Evolutionary conservation across 2,888 invertebrate species (phyloP), one percentile per base, ranked within the genome.

Genomic region (Andrena dorsata): DNA sequence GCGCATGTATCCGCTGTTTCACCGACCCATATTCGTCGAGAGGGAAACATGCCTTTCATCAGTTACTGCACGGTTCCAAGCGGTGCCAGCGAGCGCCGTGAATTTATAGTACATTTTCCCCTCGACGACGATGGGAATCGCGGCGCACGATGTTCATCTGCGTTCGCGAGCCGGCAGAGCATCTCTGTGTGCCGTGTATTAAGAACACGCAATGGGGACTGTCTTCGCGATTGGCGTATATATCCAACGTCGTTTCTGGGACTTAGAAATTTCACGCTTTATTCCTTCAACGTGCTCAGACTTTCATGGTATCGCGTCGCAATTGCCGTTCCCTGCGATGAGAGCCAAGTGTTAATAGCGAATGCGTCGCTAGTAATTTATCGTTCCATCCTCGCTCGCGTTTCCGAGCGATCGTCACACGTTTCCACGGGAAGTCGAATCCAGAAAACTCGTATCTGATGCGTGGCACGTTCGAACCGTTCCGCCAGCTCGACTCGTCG

Each of bases 151-250:
- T 83, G 76, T 76, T 75, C 80, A 72, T 78, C 76, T 76, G 76
- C 82, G 85, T 85, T 83, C 74, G 82, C 73, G 73, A 86, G 81
- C 82, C 83, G 74, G 63, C 80, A 74, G 63, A 81, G 82, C 68
- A 81, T 81, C 79, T 49, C 75, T 78, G 78, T 73, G 71, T 68
- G 64, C 68, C 75, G 28, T 58, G 63, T 79, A 80, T 60, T 53
- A 61, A 66, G 70, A 61, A 78, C 69, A 58, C n/a, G 16, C 20
- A 28, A 28, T 20, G 70, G 47, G 58, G 20, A 20, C 58, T n/a
- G 23, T 32, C 53, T 26, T 35, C 51, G 53, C 56, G 32, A 56
- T 56, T 53, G 32, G 32, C 23, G 23, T 7, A 20, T 32, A n/a
- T 28, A 2, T 20, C n/a, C 32, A 56, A 56, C 23, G 56, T 8